A percentile compares a stretch with the other conserved stretches of the same genome.
Conservation (phyloP, 2,888 invertebrate species). For the Drosophila testacea region DNA sequence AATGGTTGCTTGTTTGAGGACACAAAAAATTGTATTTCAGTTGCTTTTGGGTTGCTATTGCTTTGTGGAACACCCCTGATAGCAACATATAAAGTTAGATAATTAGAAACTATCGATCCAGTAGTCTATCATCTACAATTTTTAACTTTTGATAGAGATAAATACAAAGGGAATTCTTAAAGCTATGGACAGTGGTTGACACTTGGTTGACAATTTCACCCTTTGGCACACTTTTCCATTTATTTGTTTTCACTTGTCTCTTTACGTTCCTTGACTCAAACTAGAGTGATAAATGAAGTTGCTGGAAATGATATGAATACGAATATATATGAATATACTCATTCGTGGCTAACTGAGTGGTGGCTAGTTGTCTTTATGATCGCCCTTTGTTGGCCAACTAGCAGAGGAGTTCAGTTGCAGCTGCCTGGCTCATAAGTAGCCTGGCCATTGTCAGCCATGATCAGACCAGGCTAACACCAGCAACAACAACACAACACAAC, state of each 20-base stretch:
- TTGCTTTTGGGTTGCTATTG: too few relatives aligned
- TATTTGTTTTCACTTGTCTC: too few relatives aligned
- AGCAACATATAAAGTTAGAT: too few relatives aligned
- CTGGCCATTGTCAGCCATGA: constrained; percentile 58
- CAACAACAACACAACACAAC: constrained; percentile 26
- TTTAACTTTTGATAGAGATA: background rate
- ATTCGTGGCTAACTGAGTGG: constrained; percentile 20
- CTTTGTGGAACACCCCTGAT: too few relatives aligned
- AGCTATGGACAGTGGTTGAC: background rate
- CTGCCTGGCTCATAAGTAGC: constrained; percentile 58
- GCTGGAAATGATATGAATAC: constrained; percentile 21
- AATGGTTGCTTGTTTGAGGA: too few relatives aligned
- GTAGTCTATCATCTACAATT: background rate
- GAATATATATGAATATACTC: constrained; percentile 4
- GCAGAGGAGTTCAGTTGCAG: constrained; percentile 26
- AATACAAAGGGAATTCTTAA: background rate
- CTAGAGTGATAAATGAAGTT: constrained; percentile 4
- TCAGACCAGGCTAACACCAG: constrained; percentile 22
- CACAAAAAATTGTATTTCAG: too few relatives aligned
- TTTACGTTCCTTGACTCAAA: background rate
- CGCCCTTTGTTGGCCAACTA: constrained; percentile 43
- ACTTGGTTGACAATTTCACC: background rate
- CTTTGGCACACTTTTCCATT: background rate
- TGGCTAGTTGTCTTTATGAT: constrained; percentile 26
- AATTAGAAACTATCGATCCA: too few relatives aligned